These are phyloP conservation scores for Psilopogon haemacephalus DNA, from an alignment of 2,113 vertebrate species.

Conservation along the genomic window DNA sequence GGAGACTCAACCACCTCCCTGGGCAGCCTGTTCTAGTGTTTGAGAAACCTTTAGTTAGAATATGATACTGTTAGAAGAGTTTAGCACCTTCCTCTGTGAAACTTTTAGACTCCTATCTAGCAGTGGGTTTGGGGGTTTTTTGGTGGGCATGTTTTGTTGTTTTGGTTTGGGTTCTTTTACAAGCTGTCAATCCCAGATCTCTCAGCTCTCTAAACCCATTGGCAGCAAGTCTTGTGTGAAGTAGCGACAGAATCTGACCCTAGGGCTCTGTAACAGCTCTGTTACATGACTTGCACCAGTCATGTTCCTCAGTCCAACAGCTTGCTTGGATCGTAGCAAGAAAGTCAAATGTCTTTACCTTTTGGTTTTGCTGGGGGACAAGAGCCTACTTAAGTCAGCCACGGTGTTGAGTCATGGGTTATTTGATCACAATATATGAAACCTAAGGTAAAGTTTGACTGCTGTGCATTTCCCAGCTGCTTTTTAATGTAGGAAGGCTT, in stretches of 20 bases:
- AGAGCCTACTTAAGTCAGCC: background rate
- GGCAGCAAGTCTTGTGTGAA: background rate
- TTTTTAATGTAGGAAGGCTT: fast-evolving
- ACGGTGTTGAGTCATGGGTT: background rate
- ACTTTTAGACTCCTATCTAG: background rate
- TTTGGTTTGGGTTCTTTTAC: background rate
- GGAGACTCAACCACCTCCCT: no score
- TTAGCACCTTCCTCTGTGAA: fast-evolving
- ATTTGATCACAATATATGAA: background rate
- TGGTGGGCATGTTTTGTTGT: no score
- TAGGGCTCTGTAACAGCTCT: background rate
- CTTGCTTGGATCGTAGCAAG: background rate
- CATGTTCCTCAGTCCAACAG: background rate
- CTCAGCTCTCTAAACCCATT: background rate
- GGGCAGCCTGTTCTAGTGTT: background rate
- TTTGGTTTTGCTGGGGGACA: background rate
- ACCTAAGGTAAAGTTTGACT: fast-evolving
- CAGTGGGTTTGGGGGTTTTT: background rate
- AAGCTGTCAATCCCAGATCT: background rate
- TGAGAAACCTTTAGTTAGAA: background rate
- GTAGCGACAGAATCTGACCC: background rate
- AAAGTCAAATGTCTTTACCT: background rate
- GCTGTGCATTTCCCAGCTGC: background rate
- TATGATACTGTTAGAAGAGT: background rate
- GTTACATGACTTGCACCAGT: fast-evolving